Evolutionary conservation across 2,888 invertebrate species (phyloP).

Genomic region (Cyaniris semiargus): DNA sequence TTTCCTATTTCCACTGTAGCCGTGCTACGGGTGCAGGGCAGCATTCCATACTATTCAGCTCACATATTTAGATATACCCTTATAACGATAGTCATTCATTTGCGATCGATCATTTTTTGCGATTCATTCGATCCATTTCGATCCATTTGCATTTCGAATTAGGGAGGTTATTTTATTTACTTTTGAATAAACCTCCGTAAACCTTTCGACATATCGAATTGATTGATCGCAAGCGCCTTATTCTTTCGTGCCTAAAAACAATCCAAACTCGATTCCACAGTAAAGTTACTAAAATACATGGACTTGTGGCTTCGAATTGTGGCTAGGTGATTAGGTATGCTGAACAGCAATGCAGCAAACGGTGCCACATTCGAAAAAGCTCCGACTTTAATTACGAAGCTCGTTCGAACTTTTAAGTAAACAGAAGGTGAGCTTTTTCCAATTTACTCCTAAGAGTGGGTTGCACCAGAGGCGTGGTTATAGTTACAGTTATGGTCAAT

Average conservation of each 20-base stretch:
- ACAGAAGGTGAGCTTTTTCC: neutral
- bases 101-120: too few species aligned
- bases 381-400: conserved; percentile 2
- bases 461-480: too few species aligned
- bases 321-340: conserved; percentile 9
- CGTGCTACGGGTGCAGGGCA: too few species aligned
- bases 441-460: neutral
- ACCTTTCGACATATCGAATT: neutral
- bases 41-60: too few species aligned
- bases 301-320: neutral
- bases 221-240: neutral
- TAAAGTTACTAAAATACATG: neutral
- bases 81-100: too few species aligned
- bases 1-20: too few species aligned
- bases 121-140: too few species aligned
- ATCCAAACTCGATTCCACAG: neutral
- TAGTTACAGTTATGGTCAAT: too few species aligned
- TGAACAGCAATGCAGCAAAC: conserved; percentile 1
- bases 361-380: conserved; percentile 1
- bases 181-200: neutral
- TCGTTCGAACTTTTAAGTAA: neutral
- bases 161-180: neutral
- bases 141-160: neutral
- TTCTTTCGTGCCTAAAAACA: neutral
- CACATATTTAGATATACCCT: too few species aligned